phyloP scores from a whole-genome alignment of 2,797 vertebrate genomes.

The Micropoecilia bifurca region DNA sequence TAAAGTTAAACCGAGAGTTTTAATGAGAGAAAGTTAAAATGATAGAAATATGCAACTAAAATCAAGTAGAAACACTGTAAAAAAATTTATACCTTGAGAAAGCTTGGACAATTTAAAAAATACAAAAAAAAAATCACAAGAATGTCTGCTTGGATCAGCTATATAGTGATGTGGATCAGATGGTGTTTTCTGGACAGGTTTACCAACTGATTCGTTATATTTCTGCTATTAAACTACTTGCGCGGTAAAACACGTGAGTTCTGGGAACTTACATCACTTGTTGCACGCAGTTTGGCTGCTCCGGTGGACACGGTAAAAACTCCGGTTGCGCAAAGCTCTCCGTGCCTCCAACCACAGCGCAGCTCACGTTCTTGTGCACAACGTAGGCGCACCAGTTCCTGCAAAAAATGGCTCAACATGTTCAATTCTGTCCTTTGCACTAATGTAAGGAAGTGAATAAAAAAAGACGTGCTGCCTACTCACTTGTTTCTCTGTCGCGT shows the following conservation, averaged over 20 bases:
- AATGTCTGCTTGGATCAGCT: background rate
- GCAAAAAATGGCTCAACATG: constrained; percentile 7
- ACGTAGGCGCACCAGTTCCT: constrained; percentile 98
- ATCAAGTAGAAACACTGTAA: too few relatives aligned
- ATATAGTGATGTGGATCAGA: background rate
- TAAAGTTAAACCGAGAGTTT: too few relatives aligned
- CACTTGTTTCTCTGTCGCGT: constrained; percentile 80
- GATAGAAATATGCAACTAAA: background rate
- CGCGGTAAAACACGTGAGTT: constrained; percentile 12
- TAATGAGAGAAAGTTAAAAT: background rate
- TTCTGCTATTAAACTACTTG: background rate
- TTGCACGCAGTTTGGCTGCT: constrained; percentile 87
- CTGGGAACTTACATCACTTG: constrained; percentile 85
- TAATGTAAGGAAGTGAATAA: background rate
- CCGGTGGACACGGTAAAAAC: constrained; percentile 78
- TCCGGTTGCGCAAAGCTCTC: constrained; percentile 89
- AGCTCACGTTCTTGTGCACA: constrained; percentile 93
- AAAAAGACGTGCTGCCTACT: constrained; percentile 48
- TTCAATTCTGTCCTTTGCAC: background rate
- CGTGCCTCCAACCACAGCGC: constrained; percentile 87
- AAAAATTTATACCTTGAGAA: background rate
- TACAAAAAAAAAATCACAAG: background rate
- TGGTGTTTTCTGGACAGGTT: background rate
- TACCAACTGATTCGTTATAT: background rate
- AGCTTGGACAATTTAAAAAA: background rate